Percentiles rank a stretch among this genome's conserved stretches.
Evolutionary conservation across 2,113 vertebrate species (phyloP).

Genomic region (Oreochromis tanganicae): DNA sequence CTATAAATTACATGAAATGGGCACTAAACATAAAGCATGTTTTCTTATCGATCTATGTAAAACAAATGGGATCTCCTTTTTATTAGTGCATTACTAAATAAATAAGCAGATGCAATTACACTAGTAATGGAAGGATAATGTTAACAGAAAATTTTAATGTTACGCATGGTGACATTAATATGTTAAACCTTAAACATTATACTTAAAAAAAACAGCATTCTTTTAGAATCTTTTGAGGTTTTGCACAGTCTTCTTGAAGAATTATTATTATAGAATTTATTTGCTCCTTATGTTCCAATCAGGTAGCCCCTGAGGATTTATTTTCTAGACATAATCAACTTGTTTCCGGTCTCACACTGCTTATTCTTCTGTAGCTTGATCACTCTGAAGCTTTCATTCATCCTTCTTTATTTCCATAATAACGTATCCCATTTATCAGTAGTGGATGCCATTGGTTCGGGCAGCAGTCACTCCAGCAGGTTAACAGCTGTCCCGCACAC

Average conservation of each 20-base stretch:
- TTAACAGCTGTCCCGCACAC: neutral
- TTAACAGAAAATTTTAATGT: neutral
- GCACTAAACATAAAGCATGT: neutral
- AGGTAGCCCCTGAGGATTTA: neutral
- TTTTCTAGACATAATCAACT: neutral
- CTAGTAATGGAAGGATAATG: neutral
- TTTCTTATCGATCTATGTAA: neutral
- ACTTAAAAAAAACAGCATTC: neutral
- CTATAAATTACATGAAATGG: neutral
- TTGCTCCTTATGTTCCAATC: neutral
- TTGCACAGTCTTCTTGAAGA: neutral
- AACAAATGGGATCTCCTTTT: neutral
- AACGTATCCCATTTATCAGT: constrained; percentile 3
- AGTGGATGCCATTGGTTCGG: constrained; percentile 22
- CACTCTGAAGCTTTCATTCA: neutral
- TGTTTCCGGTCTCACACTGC: neutral
- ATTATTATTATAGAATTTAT: neutral
- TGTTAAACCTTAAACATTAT: neutral
- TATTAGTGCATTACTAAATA: neutral
- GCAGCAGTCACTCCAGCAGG: neutral
- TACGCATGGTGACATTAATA: accelerated
- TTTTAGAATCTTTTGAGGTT: neutral
- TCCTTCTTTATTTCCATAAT: constrained; percentile 27
- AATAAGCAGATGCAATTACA: neutral
- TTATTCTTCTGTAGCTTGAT: neutral